Evolutionary conservation across 2,113 vertebrate species (phyloP).

Genomic region (Alouatta palliata): DNA sequence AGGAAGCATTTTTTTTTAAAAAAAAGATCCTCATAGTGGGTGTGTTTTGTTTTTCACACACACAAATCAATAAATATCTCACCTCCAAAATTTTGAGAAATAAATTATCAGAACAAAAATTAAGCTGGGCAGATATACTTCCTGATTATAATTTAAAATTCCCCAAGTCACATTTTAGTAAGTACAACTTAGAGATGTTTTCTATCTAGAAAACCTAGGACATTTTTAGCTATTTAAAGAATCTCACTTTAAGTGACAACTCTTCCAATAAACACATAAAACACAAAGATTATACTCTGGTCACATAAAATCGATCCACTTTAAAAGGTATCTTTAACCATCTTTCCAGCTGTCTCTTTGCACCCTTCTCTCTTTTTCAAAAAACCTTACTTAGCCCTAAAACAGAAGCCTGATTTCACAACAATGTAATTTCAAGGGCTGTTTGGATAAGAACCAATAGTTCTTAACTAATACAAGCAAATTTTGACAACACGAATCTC

Average conservation of each 20-base stretch:
- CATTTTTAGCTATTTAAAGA: not conserved
- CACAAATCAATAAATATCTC: slow-evolving; percentile 40
- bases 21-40: slow-evolving; percentile 33
- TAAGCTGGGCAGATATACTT: slow-evolving; percentile 30
- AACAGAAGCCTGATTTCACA: not conserved
- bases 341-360: slow-evolving; percentile 3
- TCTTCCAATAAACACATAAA: not conserved
- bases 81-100: slow-evolving; percentile 60
- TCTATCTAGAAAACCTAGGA: slow-evolving; percentile 3
- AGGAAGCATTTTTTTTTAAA: slow-evolving; percentile 60
- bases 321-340: slow-evolving; percentile 5
- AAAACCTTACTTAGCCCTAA: not conserved
- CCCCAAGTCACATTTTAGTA: slow-evolving; percentile 39
- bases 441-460: not conserved
- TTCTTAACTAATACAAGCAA: slow-evolving; percentile 26
- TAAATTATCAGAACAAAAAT: slow-evolving; percentile 35
- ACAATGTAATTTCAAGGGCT: not conserved
- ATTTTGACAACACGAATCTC: not conserved
- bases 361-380: not conserved
- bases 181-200: slow-evolving; percentile 18
- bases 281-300: not conserved
- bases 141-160: slow-evolving; percentile 35
- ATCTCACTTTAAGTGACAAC: slow-evolving; percentile 7
- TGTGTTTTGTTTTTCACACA: slow-evolving; percentile 29
- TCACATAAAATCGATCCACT: not conserved